These are phyloP conservation scores for Lagodon rhomboides DNA, from an alignment of 2,797 vertebrate species.

Conservation along the genomic window DNA sequence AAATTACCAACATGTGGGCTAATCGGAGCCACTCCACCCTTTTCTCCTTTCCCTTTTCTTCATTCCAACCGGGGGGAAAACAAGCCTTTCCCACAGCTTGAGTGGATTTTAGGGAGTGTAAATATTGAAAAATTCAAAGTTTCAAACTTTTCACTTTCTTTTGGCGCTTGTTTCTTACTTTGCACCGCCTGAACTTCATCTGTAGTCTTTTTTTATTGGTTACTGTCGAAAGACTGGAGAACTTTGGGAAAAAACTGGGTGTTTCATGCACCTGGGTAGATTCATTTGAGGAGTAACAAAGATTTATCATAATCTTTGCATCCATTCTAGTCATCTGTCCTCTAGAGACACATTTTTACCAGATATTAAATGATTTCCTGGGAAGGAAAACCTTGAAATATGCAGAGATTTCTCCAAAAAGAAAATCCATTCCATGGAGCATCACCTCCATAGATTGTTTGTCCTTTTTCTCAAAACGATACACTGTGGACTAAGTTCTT, in stretches of 20 bases:
- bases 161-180: constrained; percentile 36
- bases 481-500: background rate
- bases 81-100: constrained; percentile 77
- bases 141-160: constrained; percentile 41
- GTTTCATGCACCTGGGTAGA: background rate
- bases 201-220: constrained; percentile 26
- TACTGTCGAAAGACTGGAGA: background rate
- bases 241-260: background rate
- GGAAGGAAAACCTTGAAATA: background rate
- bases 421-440: background rate
- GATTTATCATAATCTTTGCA: background rate
- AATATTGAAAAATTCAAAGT: constrained; percentile 73
- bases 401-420: background rate
- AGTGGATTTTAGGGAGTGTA: constrained; percentile 73
- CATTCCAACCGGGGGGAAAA: constrained; percentile 61
- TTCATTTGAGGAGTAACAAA: background rate
- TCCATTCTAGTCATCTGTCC: constrained; percentile 3
- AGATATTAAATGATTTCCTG: constrained; percentile 2
- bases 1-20: constrained; percentile 89
- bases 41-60: constrained; percentile 54
- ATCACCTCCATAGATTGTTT: background rate
- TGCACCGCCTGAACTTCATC: constrained; percentile 7
- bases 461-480: background rate
- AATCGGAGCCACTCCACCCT: constrained; percentile 79
- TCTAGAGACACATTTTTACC: background rate